Conservation (phyloP, 1,140 invertebrate genomes). For the Chionoecetes opilio region DNA sequence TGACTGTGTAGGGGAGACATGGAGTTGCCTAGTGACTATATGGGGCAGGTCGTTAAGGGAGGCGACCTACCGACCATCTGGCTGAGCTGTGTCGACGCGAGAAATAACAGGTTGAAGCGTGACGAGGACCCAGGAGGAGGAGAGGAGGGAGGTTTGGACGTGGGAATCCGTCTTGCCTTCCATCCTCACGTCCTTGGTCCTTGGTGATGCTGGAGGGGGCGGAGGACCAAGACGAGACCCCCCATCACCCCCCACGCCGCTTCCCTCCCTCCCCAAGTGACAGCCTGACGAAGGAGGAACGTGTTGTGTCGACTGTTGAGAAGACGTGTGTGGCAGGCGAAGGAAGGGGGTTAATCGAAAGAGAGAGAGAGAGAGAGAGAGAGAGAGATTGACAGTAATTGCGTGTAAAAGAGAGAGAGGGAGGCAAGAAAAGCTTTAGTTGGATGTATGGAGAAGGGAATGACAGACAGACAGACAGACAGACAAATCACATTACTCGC, state of each 20-base stretch:
- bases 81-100: not conserved
- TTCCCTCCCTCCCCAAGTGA: too few species aligned
- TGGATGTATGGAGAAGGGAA: too few species aligned
- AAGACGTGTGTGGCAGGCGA: too few species aligned
- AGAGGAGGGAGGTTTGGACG: not conserved
- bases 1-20: not conserved
- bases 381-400: too few species aligned
- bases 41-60: not conserved
- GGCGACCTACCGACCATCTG: not conserved
- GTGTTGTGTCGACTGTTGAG: too few species aligned
- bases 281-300: too few species aligned
- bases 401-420: too few species aligned
- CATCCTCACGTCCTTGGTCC: not conserved
- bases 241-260: too few species aligned
- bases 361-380: too few species aligned
- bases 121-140: not conserved
- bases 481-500: slow-evolving; percentile 12
- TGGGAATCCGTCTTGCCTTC: not conserved
- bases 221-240: too few species aligned
- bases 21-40: not conserved
- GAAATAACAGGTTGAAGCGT: not conserved
- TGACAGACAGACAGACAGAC: not conserved
- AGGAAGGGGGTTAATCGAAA: not conserved
- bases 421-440: too few species aligned
- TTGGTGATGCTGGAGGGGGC: too few species aligned